phyloP scores from a whole-genome alignment of 2,113 vertebrate species.

The Phylloscopus trochiloides region DNA sequence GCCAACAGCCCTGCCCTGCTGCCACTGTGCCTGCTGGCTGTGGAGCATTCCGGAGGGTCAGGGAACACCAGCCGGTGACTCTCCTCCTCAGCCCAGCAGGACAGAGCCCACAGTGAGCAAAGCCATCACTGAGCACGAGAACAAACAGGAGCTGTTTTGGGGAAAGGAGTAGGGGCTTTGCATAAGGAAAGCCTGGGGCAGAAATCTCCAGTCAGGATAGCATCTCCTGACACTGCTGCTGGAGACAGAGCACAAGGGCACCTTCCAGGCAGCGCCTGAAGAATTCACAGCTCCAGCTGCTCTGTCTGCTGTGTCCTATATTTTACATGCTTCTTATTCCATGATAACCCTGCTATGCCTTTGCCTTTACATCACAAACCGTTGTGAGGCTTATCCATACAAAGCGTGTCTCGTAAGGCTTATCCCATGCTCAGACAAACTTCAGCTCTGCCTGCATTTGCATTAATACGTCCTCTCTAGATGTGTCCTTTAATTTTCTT shows the following conservation, averaged over 20 bases:
- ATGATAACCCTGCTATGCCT: neutral
- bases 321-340: neutral
- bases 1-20: neutral
- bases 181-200: neutral
- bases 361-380: neutral
- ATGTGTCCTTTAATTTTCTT: neutral
- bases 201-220: rapidly evolving
- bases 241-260: neutral
- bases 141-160: neutral
- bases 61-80: rapidly evolving
- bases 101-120: neutral
- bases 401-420: neutral
- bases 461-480: neutral
- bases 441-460: neutral
- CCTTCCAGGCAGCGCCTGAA: neutral
- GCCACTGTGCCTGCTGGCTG: rapidly evolving
- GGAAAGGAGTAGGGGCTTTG: rapidly evolving
- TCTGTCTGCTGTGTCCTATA: neutral
- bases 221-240: neutral
- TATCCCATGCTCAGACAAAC: neutral
- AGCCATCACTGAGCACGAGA: neutral
- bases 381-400: neutral
- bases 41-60: rapidly evolving
- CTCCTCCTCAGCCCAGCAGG: rapidly evolving
- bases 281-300: neutral